Evolutionary conservation across 2,888 invertebrate species (phyloP), one percentile per base, ranked within the genome.

Genomic region (Linnaemya tessellans): DNA sequence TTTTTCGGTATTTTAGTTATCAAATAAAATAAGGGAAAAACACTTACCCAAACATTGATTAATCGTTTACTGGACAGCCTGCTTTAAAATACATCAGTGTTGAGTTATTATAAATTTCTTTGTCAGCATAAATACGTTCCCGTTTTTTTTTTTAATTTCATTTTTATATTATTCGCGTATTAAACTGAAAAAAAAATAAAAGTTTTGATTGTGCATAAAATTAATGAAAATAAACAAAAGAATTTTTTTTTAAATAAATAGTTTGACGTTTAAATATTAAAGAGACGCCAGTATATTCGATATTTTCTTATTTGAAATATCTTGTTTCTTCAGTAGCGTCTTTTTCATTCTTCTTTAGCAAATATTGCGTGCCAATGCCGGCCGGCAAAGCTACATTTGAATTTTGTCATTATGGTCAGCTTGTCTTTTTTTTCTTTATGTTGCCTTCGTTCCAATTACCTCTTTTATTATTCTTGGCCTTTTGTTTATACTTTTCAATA

Each of bases 291-390:
- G 18, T 18, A 18, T 49, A 7, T 8, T 18, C 18, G 49, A 49
- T 49, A 49, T 49, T 18, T 49, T 9, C 18, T 49, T 49, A 49
- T 9, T 49, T 49, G 8, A 9, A 9, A 18, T 22, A 54, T 54
- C 11, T 51, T 3, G 38, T 54, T 68, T 38, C 9, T 38, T 11
- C 41, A 13, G 13, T 43, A 43, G n/a, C 22, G 22, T 41, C 1
- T 20, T 13, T 18, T 18, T 35, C 1, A 11, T 41, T 30, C 30
- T 51, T 67, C 46, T 18, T 20, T 41, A 15, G 1, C 49, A 70
- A 67, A 60, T 38, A 62, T 74, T 81, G 75, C 75, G 62, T 81
- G 81, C 68, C 75, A 62, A 38, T 60, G 35, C 62, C 81, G 75
- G 81, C 75, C 81, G 81, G 75, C 30, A 58, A 62, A 64, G 22